Percentiles rank a stretch among this genome's conserved stretches.
Conservation (phyloP, 2,113 vertebrate species). For the Rhinichthys klamathensis region DNA sequence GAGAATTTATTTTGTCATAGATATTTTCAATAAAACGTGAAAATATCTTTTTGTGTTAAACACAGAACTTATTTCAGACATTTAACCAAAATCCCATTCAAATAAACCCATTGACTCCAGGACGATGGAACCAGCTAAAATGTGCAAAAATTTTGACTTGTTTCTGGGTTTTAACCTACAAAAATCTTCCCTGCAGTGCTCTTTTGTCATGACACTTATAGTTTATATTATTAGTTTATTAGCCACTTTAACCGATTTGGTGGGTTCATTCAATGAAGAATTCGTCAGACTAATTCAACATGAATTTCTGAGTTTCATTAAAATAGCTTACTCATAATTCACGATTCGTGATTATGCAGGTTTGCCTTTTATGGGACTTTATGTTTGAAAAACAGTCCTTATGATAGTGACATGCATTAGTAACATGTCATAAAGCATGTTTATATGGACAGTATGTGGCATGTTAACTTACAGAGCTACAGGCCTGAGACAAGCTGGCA, state of each 20-base stretch:
- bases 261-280: background rate
- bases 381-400: background rate
- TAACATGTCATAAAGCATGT: conserved; percentile 20
- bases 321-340: background rate
- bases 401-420: conserved; percentile 21
- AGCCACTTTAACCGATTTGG: background rate
- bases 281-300: background rate
- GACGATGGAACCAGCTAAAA: too few relatives aligned
- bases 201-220: too few relatives aligned
- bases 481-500: conserved; percentile 16
- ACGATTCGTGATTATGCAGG: background rate
- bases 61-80: too few relatives aligned
- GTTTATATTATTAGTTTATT: too few relatives aligned
- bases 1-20: too few relatives aligned
- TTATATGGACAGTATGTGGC: background rate
- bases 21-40: too few relatives aligned
- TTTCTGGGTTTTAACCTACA: too few relatives aligned
- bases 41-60: too few relatives aligned
- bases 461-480: conserved; percentile 4
- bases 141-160: too few relatives aligned
- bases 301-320: background rate
- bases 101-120: too few relatives aligned
- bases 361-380: background rate
- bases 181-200: too few relatives aligned
- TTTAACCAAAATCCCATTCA: too few relatives aligned